These are phyloP conservation scores for Glandiceps talaboti DNA, from an alignment of 53 echinoderm and acorn worm species.

Conservation along the genomic window DNA sequence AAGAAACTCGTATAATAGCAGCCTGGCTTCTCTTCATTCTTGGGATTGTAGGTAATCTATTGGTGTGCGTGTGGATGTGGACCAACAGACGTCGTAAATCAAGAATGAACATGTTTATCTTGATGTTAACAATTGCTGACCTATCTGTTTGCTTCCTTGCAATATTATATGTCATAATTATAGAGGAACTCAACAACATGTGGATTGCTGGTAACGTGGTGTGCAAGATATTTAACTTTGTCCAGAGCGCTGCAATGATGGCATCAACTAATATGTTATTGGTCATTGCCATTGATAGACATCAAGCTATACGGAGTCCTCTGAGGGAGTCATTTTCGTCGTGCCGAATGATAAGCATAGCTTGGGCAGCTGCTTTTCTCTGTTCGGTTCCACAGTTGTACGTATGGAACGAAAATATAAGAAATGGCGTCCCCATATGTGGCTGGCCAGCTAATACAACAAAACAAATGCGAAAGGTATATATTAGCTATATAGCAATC, in stretches of 20 bases:
- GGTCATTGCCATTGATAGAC: conserved; percentile 72
- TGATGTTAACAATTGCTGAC: conserved; percentile 75
- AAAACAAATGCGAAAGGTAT: conserved; percentile 29
- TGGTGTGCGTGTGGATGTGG: conserved; percentile 76
- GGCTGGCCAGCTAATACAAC: conserved; percentile 29
- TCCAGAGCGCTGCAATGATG: conserved; percentile 68
- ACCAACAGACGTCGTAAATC: conserved; percentile 61
- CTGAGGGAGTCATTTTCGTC: conserved; percentile 65
- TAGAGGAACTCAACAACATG: conserved; percentile 54
- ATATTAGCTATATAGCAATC: conserved; percentile 57
- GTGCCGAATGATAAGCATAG: conserved; percentile 43
- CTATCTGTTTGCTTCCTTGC: conserved; percentile 74
- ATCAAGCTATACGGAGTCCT: conserved; percentile 80
- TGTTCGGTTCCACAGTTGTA: conserved; percentile 66
- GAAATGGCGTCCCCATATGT: not conserved
- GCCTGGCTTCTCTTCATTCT: conserved; percentile 73
- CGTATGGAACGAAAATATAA: conserved; percentile 36
- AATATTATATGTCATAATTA: conserved; percentile 50
- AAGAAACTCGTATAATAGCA: conserved; percentile 42
- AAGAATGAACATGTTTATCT: conserved; percentile 63
- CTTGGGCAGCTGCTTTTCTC: conserved; percentile 52
- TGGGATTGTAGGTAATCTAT: conserved; percentile 67
- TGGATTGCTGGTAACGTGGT: conserved; percentile 67
- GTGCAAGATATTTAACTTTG: conserved; percentile 73
- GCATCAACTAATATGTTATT: conserved; percentile 91